A percentile compares a stretch with the other conserved stretches of the same genome.
phyloP scores from a whole-genome alignment of 2,113 vertebrate species.

The Mesocricetus auratus region DNA sequence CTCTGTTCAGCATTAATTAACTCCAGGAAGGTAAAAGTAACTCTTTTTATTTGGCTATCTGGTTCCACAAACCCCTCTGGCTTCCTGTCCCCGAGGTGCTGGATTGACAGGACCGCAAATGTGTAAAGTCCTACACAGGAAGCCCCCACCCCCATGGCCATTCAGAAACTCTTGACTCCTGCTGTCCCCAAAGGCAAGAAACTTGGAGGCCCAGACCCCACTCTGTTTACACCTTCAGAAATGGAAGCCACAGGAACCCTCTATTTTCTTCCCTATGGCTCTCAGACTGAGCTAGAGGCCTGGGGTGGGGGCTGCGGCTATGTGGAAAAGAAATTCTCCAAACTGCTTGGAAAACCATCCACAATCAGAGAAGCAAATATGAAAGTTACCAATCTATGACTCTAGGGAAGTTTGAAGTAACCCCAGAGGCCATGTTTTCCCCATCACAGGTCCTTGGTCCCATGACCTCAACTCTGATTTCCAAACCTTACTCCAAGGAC shows the following conservation, averaged over 20 bases:
- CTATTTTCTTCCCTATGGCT: conserved; percentile 31
- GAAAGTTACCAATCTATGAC: conserved; percentile 36
- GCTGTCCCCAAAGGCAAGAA: neutral
- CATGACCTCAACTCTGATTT: neutral
- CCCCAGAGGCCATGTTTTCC: neutral
- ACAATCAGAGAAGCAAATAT: conserved; percentile 1
- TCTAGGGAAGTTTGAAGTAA: conserved; percentile 48
- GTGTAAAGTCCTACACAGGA: conserved; percentile 80
- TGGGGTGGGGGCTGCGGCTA: neutral
- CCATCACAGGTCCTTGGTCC: neutral
- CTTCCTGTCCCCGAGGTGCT: conserved; percentile 81
- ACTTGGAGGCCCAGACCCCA: conserved; percentile 14
- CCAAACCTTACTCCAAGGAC: neutral
- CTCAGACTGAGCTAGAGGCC: neutral
- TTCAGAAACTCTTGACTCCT: conserved; percentile 60
- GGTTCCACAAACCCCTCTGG: conserved; percentile 75
- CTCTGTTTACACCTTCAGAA: conserved; percentile 50
- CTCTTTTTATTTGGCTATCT: conserved; percentile 82
- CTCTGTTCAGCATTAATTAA: conserved; percentile 80
- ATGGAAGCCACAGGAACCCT: conserved; percentile 28
- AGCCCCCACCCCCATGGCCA: conserved; percentile 48
- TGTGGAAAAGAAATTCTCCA: conserved; percentile 49
- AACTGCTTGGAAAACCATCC: conserved; percentile 51
- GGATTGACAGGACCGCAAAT: conserved; percentile 81
- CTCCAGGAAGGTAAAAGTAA: conserved; percentile 80